Conservation (phyloP, 1,140 invertebrate genomes). For the Sminthurides bifidus region DNA sequence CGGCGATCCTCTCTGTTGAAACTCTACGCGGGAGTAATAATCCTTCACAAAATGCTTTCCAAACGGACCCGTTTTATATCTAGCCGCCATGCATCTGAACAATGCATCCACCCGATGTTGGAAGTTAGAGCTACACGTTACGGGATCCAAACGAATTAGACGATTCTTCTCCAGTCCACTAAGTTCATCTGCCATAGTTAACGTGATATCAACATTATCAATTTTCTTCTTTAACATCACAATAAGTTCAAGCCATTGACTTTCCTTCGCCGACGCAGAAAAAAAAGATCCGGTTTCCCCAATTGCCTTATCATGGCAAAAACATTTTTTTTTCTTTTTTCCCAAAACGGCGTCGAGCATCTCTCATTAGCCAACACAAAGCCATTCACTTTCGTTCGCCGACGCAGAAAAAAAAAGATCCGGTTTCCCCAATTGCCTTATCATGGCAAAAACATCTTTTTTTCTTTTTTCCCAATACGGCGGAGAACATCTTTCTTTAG, state of each 20-base stretch:
- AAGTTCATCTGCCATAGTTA: constrained; percentile 6
- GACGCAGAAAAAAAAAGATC: constrained; percentile 36
- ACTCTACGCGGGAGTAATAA: constrained; percentile 36
- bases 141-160: constrained; percentile 38
- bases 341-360: constrained; percentile 28
- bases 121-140: constrained; percentile 33
- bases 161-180: background rate
- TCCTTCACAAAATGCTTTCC: background rate
- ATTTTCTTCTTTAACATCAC: constrained; percentile 35
- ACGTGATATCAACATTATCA: constrained; percentile 29
- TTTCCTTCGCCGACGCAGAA: constrained; percentile 37
- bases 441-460: no score
- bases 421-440: no score
- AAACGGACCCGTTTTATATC: constrained; percentile 6
- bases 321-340: background rate
- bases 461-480: constrained; percentile 12
- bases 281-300: constrained; percentile 36
- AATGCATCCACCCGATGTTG: background rate
- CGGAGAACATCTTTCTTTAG: constrained; percentile 32
- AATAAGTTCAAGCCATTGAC: constrained; percentile 35
- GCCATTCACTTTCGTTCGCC: constrained; percentile 36
- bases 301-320: no score
- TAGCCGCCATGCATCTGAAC: background rate
- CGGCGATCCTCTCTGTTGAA: constrained; percentile 40
- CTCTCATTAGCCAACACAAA: constrained; percentile 37